Percentiles rank a stretch among this genome's conserved stretches.
phyloP scores from a whole-genome alignment of 37 sponge, comb jelly and placozoan genomes.

The Sycon ciliatum region DNA sequence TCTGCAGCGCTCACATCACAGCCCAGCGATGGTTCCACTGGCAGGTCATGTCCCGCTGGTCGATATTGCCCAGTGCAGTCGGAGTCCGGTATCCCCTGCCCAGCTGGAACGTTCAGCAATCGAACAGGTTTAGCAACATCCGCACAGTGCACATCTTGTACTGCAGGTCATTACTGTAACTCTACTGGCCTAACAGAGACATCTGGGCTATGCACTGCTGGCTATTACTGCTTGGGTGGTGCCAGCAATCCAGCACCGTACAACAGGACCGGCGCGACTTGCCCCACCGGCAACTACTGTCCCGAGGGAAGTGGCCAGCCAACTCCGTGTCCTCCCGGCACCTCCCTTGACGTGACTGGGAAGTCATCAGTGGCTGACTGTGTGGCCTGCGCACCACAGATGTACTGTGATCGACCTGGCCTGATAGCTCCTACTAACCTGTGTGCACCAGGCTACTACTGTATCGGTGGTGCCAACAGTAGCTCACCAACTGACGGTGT shows the following conservation, averaged over 20 bases:
- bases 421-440: slow-evolving; percentile 13
- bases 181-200: background rate
- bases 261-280: background rate
- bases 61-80: background rate
- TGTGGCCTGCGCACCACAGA: slow-evolving; percentile 1
- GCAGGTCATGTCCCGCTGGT: slow-evolving; percentile 19
- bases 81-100: background rate
- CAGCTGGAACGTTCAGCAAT: slow-evolving; percentile 1
- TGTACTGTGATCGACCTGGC: slow-evolving; percentile 19
- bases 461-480: slow-evolving; percentile 11
- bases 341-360: slow-evolving; percentile 9
- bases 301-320: slow-evolving; percentile 27
- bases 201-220: slow-evolving; percentile 16
- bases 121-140: background rate
- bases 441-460: slow-evolving; percentile 35
- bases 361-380: background rate
- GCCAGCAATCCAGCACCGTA: slow-evolving; percentile 18
- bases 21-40: background rate
- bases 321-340: slow-evolving; percentile 32
- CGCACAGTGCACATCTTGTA: background rate
- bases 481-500: background rate
- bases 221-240: slow-evolving; percentile 23
- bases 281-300: slow-evolving; percentile 31
- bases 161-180: slow-evolving; percentile 21
- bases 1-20: background rate